A percentile compares a stretch with the other conserved stretches of the same genome.
Evolutionary conservation across 2,797 vertebrate genomes (phyloP).

Genomic region (Peromyscus nudipes): DNA sequence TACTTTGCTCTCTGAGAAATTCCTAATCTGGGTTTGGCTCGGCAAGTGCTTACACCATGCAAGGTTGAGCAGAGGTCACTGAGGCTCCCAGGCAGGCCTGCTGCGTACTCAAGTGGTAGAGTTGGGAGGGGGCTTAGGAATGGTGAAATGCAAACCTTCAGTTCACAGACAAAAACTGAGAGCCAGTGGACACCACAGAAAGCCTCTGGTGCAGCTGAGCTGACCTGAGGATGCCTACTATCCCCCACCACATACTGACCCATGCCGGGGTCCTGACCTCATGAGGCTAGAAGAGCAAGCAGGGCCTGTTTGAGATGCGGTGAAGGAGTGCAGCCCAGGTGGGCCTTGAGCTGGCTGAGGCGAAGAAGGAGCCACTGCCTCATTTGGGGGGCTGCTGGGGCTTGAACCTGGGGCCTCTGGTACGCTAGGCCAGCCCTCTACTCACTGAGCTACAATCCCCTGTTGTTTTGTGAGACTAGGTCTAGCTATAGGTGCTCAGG

Average conservation of each 20-base stretch:
- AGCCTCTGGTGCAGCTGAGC: neutral
- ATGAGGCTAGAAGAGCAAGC: neutral
- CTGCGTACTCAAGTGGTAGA: conserved; percentile 22
- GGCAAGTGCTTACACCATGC: conserved; percentile 50
- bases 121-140: neutral
- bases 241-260: neutral
- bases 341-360: neutral
- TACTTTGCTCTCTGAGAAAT: conserved; percentile 72
- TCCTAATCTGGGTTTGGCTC: conserved; percentile 72
- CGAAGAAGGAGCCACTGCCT: no score
- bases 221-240: neutral
- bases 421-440: neutral
- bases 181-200: neutral
- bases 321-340: neutral
- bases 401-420: neutral
- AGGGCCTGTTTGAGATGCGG: neutral
- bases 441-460: neutral
- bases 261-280: rapidly evolving
- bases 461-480: no score
- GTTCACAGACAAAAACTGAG: conserved; percentile 37
- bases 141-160: neutral
- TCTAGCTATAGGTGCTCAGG: neutral
- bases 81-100: neutral
- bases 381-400: no score
- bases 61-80: conserved; percentile 78